phyloP scores from a whole-genome alignment of 2,797 vertebrate genomes.

The Brachymystax lenok region DNA sequence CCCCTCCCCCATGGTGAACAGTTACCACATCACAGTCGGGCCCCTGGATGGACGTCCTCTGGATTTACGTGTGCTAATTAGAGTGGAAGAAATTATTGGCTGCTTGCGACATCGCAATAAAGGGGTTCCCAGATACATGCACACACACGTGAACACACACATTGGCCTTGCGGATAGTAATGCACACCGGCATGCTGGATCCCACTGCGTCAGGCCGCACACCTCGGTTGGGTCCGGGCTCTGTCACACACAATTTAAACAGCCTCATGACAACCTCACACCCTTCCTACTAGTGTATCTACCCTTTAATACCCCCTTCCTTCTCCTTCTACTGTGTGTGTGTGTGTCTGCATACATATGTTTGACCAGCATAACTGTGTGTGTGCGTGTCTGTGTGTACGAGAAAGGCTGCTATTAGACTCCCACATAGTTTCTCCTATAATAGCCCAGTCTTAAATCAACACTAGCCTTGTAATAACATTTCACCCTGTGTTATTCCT shows the following conservation, averaged over 20 bases:
- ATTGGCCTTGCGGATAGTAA: slow-evolving; percentile 62
- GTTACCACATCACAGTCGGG: slow-evolving; percentile 59
- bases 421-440: slow-evolving; percentile 20
- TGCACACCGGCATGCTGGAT: slow-evolving; percentile 64
- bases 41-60: slow-evolving; percentile 68
- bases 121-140: neutral
- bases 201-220: slow-evolving; percentile 66
- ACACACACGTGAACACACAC: neutral
- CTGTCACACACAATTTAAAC: slow-evolving; percentile 69
- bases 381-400: slow-evolving; percentile 15
- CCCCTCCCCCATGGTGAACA: slow-evolving; percentile 25
- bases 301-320: slow-evolving; percentile 2
- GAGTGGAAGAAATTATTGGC: slow-evolving; percentile 99
- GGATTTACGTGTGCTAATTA: slow-evolving; percentile 99
- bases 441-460: slow-evolving; percentile 59
- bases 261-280: slow-evolving; percentile 49
- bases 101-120: slow-evolving; percentile 82
- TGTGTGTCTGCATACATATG: slow-evolving; percentile 10
- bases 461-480: slow-evolving; percentile 62
- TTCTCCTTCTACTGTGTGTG: neutral
- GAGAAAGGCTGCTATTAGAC: neutral
- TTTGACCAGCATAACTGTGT: slow-evolving; percentile 51
- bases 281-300: slow-evolving; percentile 42
- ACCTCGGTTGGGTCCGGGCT: slow-evolving; percentile 62
- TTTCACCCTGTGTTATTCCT: slow-evolving; percentile 62